These are phyloP conservation scores for Dicrurus megarhynchus DNA, from an alignment of 2,113 vertebrate genomes.

Conservation along the genomic window DNA sequence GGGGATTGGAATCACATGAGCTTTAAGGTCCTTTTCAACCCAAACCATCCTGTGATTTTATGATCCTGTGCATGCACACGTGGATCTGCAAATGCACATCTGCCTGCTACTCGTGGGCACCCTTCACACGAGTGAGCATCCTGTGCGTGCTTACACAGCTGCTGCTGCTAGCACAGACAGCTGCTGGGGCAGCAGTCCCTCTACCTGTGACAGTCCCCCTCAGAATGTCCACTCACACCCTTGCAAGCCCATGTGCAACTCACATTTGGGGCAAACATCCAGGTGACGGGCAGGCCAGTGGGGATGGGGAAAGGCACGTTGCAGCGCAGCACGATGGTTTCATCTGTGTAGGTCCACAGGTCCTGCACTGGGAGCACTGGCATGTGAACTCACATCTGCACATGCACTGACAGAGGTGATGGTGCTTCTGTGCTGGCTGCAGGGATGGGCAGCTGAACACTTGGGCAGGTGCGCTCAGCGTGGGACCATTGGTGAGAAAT, in stretches of 20 bases:
- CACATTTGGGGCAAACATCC: conserved; percentile 36
- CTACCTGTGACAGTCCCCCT: not conserved
- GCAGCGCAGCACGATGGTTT: not conserved
- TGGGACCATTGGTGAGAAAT: not conserved
- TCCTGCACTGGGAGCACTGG: conserved; percentile 8
- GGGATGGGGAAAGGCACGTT: not conserved
- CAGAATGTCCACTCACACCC: rapidly evolving
- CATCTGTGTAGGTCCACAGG: not conserved
- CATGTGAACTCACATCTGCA: not conserved
- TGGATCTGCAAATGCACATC: not conserved
- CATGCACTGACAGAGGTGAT: rapidly evolving
- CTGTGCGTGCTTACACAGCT: not conserved
- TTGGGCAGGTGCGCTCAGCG: rapidly evolving
- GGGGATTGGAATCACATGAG: not conserved
- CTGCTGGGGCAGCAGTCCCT: not conserved
- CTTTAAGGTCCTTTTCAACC: not conserved
- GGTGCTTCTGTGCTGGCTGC: not conserved
- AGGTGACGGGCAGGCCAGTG: rapidly evolving
- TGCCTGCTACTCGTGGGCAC: not conserved
- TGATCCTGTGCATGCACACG: rapidly evolving
- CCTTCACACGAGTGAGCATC: not conserved
- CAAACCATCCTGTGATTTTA: not conserved
- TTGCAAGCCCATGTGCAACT: not conserved
- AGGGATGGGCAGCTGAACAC: not conserved
- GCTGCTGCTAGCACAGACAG: rapidly evolving